Conservation (phyloP, 2,888 invertebrate species). For the Nymphalis urticae region DNA sequence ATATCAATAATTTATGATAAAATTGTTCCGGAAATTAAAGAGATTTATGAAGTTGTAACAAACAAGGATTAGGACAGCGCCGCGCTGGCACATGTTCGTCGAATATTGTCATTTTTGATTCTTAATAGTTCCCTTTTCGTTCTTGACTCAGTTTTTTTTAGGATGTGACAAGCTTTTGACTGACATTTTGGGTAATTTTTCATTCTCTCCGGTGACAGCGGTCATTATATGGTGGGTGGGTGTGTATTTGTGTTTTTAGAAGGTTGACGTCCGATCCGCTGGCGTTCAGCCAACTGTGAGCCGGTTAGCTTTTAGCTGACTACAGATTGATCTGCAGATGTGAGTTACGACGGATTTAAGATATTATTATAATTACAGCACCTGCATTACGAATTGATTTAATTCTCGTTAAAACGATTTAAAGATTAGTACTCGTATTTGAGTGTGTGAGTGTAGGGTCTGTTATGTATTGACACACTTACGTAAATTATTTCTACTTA, state of each 20-base stretch:
- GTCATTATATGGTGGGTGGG: constrained; percentile 22
- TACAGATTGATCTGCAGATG: constrained; percentile 11
- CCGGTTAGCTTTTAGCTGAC: constrained; percentile 20
- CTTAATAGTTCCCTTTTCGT: not conserved
- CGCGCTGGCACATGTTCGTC: too few species aligned
- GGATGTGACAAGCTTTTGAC: constrained; percentile 11
- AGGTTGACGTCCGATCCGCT: constrained; percentile 68
- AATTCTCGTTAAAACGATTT: not conserved
- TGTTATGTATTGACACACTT: too few species aligned
- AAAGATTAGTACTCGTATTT: not conserved
- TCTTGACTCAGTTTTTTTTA: not conserved
- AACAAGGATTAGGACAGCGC: too few species aligned
- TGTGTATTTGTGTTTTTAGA: constrained; percentile 37
- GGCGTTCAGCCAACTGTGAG: constrained; percentile 45
- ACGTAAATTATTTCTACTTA: too few species aligned
- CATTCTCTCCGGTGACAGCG: constrained; percentile 29
- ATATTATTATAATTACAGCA: constrained; percentile 5
- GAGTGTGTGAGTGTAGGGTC: too few species aligned
- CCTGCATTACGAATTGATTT: not conserved
- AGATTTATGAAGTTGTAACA: too few species aligned
- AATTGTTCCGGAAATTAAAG: too few species aligned
- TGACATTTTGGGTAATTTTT: constrained; percentile 31
- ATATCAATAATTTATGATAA: too few species aligned
- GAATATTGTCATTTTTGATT: too few species aligned
- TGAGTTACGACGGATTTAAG: constrained; percentile 5